These are phyloP conservation scores for Pachypsylla venusta DNA, from an alignment of 1,140 invertebrate genomes.

Conservation along the genomic window DNA sequence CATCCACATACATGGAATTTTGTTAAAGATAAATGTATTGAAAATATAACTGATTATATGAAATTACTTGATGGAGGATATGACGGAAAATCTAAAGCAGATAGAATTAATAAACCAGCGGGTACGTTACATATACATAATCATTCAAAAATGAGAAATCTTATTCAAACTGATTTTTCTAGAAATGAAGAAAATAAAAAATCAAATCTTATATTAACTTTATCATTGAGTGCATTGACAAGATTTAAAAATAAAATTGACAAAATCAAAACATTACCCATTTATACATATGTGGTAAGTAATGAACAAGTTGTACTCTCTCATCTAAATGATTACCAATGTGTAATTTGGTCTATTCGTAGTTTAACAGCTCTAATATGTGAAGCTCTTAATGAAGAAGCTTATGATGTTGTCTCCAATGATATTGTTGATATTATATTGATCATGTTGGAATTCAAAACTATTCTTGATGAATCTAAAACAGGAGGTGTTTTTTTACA, in stretches of 20 bases:
- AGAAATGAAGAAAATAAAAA: neutral
- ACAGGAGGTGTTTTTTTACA: neutral
- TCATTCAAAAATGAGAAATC: neutral
- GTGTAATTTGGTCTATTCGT: neutral
- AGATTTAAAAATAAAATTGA: neutral
- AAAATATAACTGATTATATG: slow-evolving; percentile 6
- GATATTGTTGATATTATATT: slow-evolving; percentile 2
- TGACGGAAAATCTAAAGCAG: neutral
- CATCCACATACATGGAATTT: slow-evolving; percentile 66
- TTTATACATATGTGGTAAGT: slow-evolving; percentile 1
- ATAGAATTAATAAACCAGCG: neutral
- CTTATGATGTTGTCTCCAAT: neutral
- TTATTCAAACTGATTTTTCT: neutral
- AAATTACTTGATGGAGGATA: neutral
- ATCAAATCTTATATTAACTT: slow-evolving; percentile 4
- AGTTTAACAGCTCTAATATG: neutral
- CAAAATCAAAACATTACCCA: neutral
- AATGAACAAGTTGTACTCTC: slow-evolving; percentile 2
- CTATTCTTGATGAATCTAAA: neutral
- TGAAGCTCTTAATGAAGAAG: slow-evolving; percentile 3
- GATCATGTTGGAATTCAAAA: neutral
- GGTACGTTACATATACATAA: neutral
- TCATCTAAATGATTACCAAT: slow-evolving; percentile 1
- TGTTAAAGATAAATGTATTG: slow-evolving; percentile 31
- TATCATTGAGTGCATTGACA: neutral